These are phyloP conservation scores for Helobdella robusta DNA, from an alignment of 2,888 invertebrate genomes.

Conservation along the genomic window DNA sequence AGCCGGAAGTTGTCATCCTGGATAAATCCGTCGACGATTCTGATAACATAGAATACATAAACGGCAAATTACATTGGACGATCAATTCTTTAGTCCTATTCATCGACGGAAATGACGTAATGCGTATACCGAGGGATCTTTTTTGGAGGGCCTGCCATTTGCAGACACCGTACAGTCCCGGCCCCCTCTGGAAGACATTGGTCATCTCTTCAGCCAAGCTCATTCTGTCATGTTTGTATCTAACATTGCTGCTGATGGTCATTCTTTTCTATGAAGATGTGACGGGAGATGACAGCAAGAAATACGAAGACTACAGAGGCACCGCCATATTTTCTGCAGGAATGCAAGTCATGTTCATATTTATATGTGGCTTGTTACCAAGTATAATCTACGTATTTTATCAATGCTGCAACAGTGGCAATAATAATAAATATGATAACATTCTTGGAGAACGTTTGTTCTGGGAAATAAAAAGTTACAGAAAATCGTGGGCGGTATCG, in stretches of 20 bases:
- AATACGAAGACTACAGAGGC: neutral
- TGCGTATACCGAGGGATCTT: slow-evolving; percentile 43
- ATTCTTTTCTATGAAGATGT: slow-evolving; percentile 45
- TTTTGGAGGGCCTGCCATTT: slow-evolving; percentile 44
- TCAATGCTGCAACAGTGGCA: slow-evolving; percentile 5
- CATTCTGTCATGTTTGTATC: slow-evolving; percentile 43
- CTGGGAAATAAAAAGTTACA: slow-evolving; percentile 42
- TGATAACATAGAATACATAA: slow-evolving; percentile 33
- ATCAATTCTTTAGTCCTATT: slow-evolving; percentile 32
- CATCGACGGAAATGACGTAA: slow-evolving; percentile 39
- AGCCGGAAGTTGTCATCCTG: no score
- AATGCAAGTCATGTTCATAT: slow-evolving; percentile 44
- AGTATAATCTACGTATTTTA: slow-evolving; percentile 38
- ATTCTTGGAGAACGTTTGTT: slow-evolving; percentile 46
- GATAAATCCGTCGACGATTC: neutral
- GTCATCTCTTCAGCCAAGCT: slow-evolving; percentile 43
- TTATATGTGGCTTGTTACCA: slow-evolving; percentile 45
- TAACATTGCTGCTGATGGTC: slow-evolving; percentile 45
- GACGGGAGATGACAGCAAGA: slow-evolving; percentile 28
- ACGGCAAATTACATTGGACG: slow-evolving; percentile 33
- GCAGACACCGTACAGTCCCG: slow-evolving; percentile 44
- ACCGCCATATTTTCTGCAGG: slow-evolving; percentile 46
- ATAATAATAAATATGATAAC: slow-evolving; percentile 32
- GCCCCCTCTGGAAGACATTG: slow-evolving; percentile 44
- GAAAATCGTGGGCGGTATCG: slow-evolving; percentile 44